Evolutionary conservation across 2,113 vertebrate species (phyloP), one percentile per base, ranked within the genome.

Genomic region (Cyphomyrus discorhynchus): DNA sequence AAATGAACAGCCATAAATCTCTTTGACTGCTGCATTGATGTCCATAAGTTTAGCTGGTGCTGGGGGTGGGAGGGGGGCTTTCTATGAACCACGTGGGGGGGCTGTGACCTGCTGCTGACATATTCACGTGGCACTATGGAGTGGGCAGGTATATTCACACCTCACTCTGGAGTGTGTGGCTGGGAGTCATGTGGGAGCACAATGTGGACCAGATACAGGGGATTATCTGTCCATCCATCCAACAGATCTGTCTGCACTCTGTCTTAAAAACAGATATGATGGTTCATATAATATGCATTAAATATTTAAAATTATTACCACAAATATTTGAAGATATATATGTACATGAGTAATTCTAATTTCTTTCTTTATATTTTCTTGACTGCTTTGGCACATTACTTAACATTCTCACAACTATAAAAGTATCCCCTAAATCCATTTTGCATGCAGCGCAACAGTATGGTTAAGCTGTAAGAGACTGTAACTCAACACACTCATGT

Each of bases 1-100:
- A 80, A 88, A 62, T 82, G 82, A 88, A 11, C 49, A 46, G 21
- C 42, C 31, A 24, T 53, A 27, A 90, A 88, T 74, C 90, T 62
- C 39, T 21, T 31, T 88, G 88, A 62, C 52, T 62, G 35, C 86
- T 27, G 19, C 35, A 39, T 82, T 83, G 52, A 56, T 46, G 6
- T 9, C 42, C n/a, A 47, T 31, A 35, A 82, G 3, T 7, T 19
- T 9, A 89, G 31, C 10, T 1, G n/a, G 17, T 24, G 4, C 21
- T 45, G 11, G 50, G 24, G 21, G 47, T 24, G 85, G 84, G 13
- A 13, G 24, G n/a, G 10, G 47, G 4, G 3, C 13, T 31, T 9
- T 13, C 13, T 3, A 39, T 15, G 31, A 31, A 35, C n/a, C 8
- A 6, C 3, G 8, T 31, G 53, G 0, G 15, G 52, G 39, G 50